phyloP scores from a whole-genome alignment of 2,113 vertebrate genomes.

The Chionomys nivalis region DNA sequence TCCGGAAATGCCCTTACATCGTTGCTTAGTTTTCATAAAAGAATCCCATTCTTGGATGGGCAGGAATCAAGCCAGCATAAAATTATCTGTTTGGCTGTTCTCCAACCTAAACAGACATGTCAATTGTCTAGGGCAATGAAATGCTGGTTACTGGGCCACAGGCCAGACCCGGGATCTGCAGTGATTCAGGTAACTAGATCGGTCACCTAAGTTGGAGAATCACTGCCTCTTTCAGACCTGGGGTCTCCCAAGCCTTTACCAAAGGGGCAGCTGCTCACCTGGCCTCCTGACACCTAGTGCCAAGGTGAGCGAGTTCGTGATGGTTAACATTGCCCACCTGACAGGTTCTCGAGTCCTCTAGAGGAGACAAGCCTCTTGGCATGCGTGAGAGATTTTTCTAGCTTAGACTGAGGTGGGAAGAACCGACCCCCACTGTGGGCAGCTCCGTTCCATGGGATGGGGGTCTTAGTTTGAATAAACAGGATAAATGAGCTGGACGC shows the following conservation, averaged over 20 bases:
- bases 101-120: background rate
- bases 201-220: background rate
- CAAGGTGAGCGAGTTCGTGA: background rate
- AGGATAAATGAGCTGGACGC: background rate
- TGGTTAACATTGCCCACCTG: background rate
- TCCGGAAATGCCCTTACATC: background rate
- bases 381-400: background rate
- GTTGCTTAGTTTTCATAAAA: background rate
- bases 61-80: background rate
- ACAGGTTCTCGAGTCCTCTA: background rate
- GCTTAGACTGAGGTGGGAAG: background rate
- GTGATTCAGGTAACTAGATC: background rate
- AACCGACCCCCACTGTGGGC: background rate
- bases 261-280: background rate
- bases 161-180: accelerated
- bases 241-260: background rate
- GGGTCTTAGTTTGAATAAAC: background rate
- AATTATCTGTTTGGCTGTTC: background rate
- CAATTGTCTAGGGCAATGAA: background rate
- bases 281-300: background rate
- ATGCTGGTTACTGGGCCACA: background rate
- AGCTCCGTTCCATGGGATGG: background rate
- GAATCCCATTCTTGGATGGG: background rate
- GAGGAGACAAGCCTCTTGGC: background rate
- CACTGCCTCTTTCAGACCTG: background rate